These are phyloP conservation scores for Pimephales promelas DNA, from an alignment of 2,113 vertebrate species.

Conservation along the genomic window DNA sequence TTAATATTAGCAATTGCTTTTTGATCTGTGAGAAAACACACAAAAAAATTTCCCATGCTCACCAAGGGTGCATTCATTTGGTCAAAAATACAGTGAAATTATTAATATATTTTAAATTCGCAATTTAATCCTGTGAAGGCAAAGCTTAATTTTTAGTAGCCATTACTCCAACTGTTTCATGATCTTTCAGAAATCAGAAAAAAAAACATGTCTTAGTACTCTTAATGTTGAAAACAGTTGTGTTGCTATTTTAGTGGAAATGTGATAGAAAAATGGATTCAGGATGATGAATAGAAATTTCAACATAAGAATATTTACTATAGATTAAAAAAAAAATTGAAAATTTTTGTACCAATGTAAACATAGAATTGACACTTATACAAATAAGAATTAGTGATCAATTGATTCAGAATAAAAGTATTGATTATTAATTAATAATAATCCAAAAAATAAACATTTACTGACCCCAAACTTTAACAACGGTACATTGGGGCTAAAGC, in stretches of 20 bases:
- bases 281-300: too few species aligned
- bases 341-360: too few species aligned
- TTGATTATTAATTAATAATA: too few species aligned
- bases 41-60: not conserved
- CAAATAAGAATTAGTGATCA: too few species aligned
- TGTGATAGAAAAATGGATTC: not conserved
- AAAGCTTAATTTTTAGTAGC: not conserved
- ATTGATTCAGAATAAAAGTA: too few species aligned
- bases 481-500: too few species aligned
- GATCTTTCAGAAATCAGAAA: not conserved
- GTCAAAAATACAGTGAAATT: not conserved
- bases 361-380: too few species aligned
- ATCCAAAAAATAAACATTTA: too few species aligned
- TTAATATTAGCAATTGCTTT: slow-evolving; percentile 81
- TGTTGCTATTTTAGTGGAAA: not conserved
- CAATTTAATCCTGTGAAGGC: not conserved
- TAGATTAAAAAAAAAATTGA: too few species aligned
- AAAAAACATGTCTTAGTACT: not conserved
- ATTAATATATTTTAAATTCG: not conserved
- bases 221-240: not conserved
- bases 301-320: not conserved
- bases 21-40: slow-evolving; percentile 61
- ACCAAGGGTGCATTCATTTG: not conserved
- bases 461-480: too few species aligned
- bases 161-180: not conserved